Conservation (phyloP, 2,888 invertebrate genomes). For the Physocephala rufipes region DNA sequence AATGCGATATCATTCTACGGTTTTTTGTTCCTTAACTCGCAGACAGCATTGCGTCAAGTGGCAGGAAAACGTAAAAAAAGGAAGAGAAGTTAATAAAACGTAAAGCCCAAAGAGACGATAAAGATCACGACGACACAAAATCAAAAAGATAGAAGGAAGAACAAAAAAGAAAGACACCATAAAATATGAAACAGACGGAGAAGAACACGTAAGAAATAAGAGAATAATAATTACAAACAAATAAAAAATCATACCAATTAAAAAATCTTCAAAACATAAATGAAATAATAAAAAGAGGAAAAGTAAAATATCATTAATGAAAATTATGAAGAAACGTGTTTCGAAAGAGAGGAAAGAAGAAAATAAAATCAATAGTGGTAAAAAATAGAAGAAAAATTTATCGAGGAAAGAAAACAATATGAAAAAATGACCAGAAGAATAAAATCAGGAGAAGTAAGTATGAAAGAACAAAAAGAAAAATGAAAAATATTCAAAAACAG, state of each 20-base stretch:
- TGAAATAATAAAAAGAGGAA: not conserved
- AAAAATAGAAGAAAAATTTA: too few relatives aligned
- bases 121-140: not conserved
- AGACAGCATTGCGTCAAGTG: conserved; percentile 47
- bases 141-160: not conserved
- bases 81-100: not conserved
- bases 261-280: not conserved
- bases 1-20: conserved; percentile 30
- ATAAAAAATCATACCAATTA: not conserved
- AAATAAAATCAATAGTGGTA: too few relatives aligned
- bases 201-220: not conserved
- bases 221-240: not conserved
- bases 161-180: not conserved
- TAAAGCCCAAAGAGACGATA: not conserved
- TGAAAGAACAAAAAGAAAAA: too few relatives aligned
- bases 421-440: too few relatives aligned
- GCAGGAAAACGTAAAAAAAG: conserved; percentile 10
- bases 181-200: not conserved
- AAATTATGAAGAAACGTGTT: not conserved
- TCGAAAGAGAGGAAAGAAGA: not conserved
- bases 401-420: too few relatives aligned
- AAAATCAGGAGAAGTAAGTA: too few relatives aligned
- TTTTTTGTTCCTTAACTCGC: conserved; percentile 24
- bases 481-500: too few relatives aligned
- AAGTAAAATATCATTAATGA: not conserved